These are phyloP conservation scores for Heteromurus nitidus DNA, from an alignment of 2,888 invertebrate species.

Conservation along the genomic window DNA sequence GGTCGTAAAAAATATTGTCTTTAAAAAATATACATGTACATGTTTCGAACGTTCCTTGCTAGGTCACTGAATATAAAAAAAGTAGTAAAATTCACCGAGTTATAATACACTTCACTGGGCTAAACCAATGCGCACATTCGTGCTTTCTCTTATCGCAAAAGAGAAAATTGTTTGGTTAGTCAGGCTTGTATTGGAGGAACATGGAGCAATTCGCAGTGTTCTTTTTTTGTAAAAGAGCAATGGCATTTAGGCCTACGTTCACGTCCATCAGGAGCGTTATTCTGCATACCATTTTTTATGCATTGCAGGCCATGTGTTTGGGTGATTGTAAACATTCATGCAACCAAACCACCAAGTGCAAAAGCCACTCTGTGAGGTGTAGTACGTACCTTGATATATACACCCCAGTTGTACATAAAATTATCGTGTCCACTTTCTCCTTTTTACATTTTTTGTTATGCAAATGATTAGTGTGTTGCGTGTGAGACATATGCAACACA, in stretches of 20 bases:
- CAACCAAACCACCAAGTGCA: background rate
- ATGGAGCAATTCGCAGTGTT: background rate
- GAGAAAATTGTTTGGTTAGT: background rate
- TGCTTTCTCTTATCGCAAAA: background rate
- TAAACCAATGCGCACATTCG: background rate
- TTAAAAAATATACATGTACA: background rate
- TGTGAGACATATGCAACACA: slow-evolving; percentile 27
- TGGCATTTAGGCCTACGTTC: no score
- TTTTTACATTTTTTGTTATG: slow-evolving; percentile 47
- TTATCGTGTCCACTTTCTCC: background rate
- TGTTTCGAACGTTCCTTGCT: background rate
- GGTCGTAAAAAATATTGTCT: background rate
- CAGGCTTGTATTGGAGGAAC: background rate
- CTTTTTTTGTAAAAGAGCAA: background rate
- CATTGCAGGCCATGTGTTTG: background rate
- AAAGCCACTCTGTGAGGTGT: no score
- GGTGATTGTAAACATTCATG: background rate
- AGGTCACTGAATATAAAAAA: background rate
- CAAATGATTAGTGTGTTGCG: slow-evolving; percentile 52
- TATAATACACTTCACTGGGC: no score
- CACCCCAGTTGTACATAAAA: background rate
- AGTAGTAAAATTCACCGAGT: background rate
- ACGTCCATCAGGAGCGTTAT: no score
- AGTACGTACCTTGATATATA: background rate
- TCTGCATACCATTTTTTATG: background rate